Conservation (phyloP, 1,140 invertebrate species). For the Tyrophagus putrescentiae region DNA sequence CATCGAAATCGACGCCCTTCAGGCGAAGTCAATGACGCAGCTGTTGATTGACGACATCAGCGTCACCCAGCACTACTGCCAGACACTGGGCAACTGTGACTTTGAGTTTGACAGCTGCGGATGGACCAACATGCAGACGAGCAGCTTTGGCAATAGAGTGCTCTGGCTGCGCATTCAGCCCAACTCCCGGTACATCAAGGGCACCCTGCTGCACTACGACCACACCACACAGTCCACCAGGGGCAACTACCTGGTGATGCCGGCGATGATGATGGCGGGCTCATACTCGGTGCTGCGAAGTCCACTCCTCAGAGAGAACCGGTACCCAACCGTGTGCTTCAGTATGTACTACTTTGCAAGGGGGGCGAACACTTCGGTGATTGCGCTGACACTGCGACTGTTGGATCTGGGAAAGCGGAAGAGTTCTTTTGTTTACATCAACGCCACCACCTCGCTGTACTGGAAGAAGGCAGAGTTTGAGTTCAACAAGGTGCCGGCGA, state of each 20-base stretch:
- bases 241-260: background rate
- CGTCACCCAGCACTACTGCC: background rate
- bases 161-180: constrained; percentile 1
- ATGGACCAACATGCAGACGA: constrained; percentile 18
- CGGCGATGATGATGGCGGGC: background rate
- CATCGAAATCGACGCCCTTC: background rate
- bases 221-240: background rate
- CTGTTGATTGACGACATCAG: background rate
- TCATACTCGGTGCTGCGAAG: background rate
- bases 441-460: background rate
- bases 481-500: background rate
- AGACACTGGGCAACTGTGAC: constrained; percentile 25
- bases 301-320: background rate
- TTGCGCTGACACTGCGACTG: background rate
- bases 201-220: background rate
- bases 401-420: background rate
- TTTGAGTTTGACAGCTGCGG: constrained; percentile 27
- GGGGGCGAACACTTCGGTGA: too few relatives aligned
- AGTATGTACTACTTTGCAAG: constrained; percentile 2
- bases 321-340: background rate
- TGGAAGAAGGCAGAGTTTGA: background rate
- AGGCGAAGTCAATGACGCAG: background rate
- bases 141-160: background rate
- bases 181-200: background rate
- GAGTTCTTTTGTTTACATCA: background rate